Conservation (phyloP, 1,140 invertebrate species). For the Hyles euphorbiae region DNA sequence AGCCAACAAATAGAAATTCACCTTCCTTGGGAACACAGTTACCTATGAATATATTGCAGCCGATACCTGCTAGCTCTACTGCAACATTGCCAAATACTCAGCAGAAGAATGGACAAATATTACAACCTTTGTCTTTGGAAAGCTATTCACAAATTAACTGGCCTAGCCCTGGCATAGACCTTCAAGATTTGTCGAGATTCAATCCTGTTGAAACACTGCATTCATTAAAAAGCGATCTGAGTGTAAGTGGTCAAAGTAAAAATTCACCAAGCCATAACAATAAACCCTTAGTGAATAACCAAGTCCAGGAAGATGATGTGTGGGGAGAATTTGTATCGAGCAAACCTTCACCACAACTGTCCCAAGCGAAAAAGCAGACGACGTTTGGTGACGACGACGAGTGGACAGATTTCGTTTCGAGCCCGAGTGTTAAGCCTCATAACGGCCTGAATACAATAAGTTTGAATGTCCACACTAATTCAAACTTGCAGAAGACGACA, state of each 20-base stretch:
- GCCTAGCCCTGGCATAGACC: conserved; percentile 79
- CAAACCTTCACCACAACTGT: conserved; percentile 48
- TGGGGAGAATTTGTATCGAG: conserved; percentile 79
- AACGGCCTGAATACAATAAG: conserved; percentile 67
- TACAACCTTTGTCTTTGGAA: conserved; percentile 69
- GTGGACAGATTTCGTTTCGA: conserved; percentile 81
- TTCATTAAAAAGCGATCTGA: conserved; percentile 55
- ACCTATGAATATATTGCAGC: conserved; percentile 40
- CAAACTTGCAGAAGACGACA: conserved; percentile 45
- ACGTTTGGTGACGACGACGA: conserved; percentile 75
- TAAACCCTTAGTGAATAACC: conserved; percentile 32
- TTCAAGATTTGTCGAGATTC: conserved; percentile 79
- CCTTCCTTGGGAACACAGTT: conserved; percentile 6
- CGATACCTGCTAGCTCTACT: conserved; percentile 29
- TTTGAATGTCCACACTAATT: conserved; percentile 63
- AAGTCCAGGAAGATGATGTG: conserved; percentile 73
- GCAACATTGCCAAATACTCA: conserved; percentile 29
- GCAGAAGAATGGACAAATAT: conserved; percentile 62
- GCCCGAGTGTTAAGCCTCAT: conserved; percentile 60
- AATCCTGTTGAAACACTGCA: conserved; percentile 70
- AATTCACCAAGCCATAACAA: conserved; percentile 45
- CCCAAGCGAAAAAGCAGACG: conserved; percentile 42
- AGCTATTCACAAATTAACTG: conserved; percentile 78
- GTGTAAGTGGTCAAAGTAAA: conserved; percentile 42
- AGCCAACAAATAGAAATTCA: conserved; percentile 8